Evolutionary conservation across 2,113 vertebrate species (phyloP).

Genomic region (Daboia siamensis): DNA sequence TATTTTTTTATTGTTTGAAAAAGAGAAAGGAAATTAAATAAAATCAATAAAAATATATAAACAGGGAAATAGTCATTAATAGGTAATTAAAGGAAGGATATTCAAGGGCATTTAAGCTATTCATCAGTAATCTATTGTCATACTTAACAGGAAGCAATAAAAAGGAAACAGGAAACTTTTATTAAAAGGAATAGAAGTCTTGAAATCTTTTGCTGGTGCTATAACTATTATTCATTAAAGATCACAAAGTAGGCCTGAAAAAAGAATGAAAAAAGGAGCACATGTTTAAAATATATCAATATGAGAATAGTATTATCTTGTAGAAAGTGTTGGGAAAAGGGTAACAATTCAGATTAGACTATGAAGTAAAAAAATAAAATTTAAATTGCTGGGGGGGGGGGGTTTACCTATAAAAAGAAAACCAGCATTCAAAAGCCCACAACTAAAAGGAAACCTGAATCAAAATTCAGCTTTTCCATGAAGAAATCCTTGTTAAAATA

Average conservation of each 20-base stretch:
- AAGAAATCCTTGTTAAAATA: neutral
- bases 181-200: neutral
- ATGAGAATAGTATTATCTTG: neutral
- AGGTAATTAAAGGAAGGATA: neutral
- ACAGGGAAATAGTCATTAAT: neutral
- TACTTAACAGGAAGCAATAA: neutral
- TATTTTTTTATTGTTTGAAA: neutral
- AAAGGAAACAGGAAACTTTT: neutral
- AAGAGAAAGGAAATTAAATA: neutral
- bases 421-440: neutral
- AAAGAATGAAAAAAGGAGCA: neutral
- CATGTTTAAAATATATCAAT: neutral
- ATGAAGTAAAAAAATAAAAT: neutral
- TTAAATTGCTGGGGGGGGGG: neutral
- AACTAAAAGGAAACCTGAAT: neutral
- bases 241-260: neutral
- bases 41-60: neutral
- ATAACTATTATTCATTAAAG: neutral
- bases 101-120: neutral
- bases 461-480: neutral
- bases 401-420: neutral
- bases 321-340: neutral
- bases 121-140: constrained; percentile 5
- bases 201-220: neutral
- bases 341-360: neutral